Percentiles rank a stretch among this genome's conserved stretches.
Evolutionary conservation across 2,888 invertebrate genomes (phyloP).

Genomic region (Drosophila buzzatii): DNA sequence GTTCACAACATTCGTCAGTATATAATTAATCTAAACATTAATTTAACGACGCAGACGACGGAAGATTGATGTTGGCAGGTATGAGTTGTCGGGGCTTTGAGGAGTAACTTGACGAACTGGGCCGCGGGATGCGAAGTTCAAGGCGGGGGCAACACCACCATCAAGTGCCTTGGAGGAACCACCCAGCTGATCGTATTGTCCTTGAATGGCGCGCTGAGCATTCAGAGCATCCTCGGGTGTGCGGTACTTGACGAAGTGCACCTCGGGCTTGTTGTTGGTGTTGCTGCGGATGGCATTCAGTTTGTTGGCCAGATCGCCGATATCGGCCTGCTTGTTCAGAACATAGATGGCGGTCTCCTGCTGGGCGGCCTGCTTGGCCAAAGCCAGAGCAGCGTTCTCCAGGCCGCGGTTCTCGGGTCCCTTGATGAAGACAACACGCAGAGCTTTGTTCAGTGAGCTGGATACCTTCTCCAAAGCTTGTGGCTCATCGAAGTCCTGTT

Average conservation of each 20-base stretch:
- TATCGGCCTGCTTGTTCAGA: constrained; percentile 79
- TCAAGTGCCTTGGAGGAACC: constrained; percentile 66
- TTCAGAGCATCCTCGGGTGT: constrained; percentile 80
- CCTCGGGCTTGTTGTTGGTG: constrained; percentile 77
- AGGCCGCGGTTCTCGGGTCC: constrained; percentile 79
- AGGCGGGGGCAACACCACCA: constrained; percentile 74
- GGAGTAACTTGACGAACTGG: constrained; percentile 53
- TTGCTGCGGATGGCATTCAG: constrained; percentile 64
- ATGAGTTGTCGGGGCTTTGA: constrained; percentile 58
- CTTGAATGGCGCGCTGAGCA: constrained; percentile 79
- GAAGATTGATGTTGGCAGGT: constrained; percentile 76
- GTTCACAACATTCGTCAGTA: constrained; percentile 25
- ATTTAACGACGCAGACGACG: constrained; percentile 70
- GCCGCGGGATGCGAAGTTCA: constrained; percentile 79
- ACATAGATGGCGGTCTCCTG: constrained; percentile 83
- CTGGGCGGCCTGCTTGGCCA: constrained; percentile 75
- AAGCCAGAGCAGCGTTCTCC: constrained; percentile 74
- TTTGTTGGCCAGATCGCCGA: constrained; percentile 68
- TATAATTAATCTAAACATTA: constrained; percentile 22
- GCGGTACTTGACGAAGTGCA: constrained; percentile 83
- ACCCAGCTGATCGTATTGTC: constrained; percentile 75
- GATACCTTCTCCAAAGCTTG: constrained; percentile 55
- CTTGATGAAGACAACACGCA: constrained; percentile 81
- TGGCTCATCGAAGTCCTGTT: constrained; percentile 73
- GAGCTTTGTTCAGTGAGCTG: constrained; percentile 63